A percentile compares a stretch with the other conserved stretches of the same genome.
Evolutionary conservation across 2,113 vertebrate species (phyloP).

Genomic region (Rhinoptilus africanus): DNA sequence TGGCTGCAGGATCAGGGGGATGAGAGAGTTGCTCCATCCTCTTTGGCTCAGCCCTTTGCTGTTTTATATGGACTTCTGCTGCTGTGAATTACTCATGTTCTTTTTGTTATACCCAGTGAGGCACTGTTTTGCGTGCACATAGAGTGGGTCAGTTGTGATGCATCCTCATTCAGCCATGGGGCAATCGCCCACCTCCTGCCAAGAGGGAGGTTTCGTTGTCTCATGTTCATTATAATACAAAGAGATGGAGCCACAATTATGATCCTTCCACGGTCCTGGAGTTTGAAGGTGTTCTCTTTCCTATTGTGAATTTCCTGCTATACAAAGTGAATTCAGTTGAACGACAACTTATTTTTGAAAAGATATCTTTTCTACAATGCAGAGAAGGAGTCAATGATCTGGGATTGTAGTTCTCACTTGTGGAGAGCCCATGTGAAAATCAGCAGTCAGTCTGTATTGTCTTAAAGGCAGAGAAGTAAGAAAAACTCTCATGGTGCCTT

Average conservation of each 20-base stretch:
- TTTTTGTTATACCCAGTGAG: neutral
- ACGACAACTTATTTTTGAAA: neutral
- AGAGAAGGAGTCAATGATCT: neutral
- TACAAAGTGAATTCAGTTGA: neutral
- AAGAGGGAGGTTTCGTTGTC: neutral
- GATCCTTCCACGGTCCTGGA: neutral
- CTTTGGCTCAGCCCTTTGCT: neutral
- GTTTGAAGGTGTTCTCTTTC: neutral
- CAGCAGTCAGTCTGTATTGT: neutral
- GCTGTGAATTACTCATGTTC: fast-evolving
- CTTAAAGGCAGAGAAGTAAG: neutral
- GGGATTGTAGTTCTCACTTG: neutral
- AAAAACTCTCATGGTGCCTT: neutral
- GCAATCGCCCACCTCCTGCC: neutral
- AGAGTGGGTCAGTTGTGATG: neutral
- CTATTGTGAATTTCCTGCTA: neutral
- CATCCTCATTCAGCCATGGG: neutral
- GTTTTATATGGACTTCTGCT: neutral
- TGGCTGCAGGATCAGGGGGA: neutral
- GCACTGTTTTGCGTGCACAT: neutral
- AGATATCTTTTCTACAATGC: neutral
- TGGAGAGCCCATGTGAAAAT: neutral
- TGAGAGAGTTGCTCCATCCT: neutral
- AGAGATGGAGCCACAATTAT: neutral
- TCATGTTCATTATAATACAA: neutral